Percentiles rank a stretch among this genome's conserved stretches.
Evolutionary conservation across 2,113 vertebrate genomes (phyloP).

Genomic region (Hepsetus odoe): DNA sequence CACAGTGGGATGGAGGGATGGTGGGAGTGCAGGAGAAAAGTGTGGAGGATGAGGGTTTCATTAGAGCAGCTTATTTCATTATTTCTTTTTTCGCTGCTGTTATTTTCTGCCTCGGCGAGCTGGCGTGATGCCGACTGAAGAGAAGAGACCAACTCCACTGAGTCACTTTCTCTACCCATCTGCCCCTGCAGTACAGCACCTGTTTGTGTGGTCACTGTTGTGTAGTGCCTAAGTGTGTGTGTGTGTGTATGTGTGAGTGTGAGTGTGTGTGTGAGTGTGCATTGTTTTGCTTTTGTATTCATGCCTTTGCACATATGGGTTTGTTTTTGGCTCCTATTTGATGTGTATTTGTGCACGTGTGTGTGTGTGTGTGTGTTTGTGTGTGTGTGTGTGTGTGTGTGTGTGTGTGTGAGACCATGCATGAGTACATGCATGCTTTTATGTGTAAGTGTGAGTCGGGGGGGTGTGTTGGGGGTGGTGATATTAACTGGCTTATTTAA

Average conservation of each 20-base stretch:
- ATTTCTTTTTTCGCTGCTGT: constrained; percentile 75
- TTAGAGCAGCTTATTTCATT: constrained; percentile 72
- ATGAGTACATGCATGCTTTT: constrained; percentile 45
- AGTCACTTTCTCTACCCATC: constrained; percentile 73
- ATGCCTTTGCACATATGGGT: too few species aligned
- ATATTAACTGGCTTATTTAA: constrained; percentile 56
- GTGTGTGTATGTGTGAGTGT: constrained; percentile 4
- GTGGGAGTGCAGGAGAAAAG: background rate
- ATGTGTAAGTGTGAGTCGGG: too few species aligned
- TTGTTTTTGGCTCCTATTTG: too few species aligned
- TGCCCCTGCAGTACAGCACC: constrained; percentile 63
- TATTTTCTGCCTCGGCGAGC: constrained; percentile 72
- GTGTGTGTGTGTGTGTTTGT: too few species aligned
- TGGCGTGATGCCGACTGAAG: constrained; percentile 71
- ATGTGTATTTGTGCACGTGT: background rate
- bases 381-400: too few species aligned
- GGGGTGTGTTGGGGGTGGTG: constrained; percentile 28
- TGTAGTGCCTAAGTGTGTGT: too few species aligned
- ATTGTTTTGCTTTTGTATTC: too few species aligned
- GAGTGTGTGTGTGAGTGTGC: too few species aligned
- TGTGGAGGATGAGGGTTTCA: constrained; percentile 63
- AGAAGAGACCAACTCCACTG: constrained; percentile 72
- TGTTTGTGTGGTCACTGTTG: background rate
- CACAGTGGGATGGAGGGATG: background rate
- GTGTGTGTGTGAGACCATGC: constrained; percentile 34